Percentiles rank a stretch among this genome's conserved stretches.
Evolutionary conservation across 2,113 vertebrate genomes (phyloP).

Genomic region (Bostrychus sinensis): DNA sequence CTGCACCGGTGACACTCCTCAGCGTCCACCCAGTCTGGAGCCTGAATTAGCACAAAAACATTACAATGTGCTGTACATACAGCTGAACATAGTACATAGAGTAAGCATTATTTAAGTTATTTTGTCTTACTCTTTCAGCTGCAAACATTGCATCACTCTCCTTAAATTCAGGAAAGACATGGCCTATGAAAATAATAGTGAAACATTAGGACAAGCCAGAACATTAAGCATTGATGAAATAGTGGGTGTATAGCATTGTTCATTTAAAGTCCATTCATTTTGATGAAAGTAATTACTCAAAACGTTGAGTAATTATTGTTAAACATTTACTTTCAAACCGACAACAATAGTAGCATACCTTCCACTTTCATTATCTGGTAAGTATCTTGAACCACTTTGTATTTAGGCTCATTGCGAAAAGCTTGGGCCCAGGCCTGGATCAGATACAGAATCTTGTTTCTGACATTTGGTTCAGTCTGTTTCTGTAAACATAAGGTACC

Average conservation of each 20-base stretch:
- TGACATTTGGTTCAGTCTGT: constrained; percentile 92
- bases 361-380: constrained; percentile 99
- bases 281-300: too few species aligned
- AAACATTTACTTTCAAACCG: neutral
- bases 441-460: constrained; percentile 94
- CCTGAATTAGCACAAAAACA: constrained; percentile 71
- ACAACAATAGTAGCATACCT: constrained; percentile 78
- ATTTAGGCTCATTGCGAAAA: constrained; percentile 98
- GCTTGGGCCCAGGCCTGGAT: constrained; percentile 98
- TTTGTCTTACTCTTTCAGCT: constrained; percentile 88
- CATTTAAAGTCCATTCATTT: too few species aligned
- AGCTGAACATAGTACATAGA: too few species aligned
- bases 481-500: constrained; percentile 73
- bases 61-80: neutral
- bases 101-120: neutral
- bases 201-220: too few species aligned
- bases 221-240: too few species aligned
- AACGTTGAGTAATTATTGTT: neutral
- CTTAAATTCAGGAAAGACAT: constrained; percentile 96
- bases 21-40: constrained; percentile 98
- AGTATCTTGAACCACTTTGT: constrained; percentile 98
- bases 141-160: constrained; percentile 99
- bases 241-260: too few species aligned
- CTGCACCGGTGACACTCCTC: constrained; percentile 97
- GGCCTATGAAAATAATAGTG: constrained; percentile 77